Percentiles rank a stretch among this genome's conserved stretches.
Evolutionary conservation across 2,888 invertebrate genomes (phyloP).

Genomic region (Leucania comma): DNA sequence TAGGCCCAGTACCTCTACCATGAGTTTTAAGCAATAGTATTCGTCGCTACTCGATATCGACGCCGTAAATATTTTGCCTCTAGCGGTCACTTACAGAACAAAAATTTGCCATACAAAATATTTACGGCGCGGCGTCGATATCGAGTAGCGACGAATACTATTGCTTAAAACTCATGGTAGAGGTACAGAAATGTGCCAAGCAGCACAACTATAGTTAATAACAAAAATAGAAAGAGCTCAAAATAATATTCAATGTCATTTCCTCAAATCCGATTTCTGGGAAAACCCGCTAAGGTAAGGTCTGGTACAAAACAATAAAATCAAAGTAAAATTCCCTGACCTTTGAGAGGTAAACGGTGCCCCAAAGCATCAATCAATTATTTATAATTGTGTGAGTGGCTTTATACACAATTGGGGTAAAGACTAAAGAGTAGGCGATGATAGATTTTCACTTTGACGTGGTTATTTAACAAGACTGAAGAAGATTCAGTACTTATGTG

Average conservation of each 20-base stretch:
- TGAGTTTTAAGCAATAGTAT: no score
- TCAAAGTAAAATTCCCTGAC: constrained; percentile 13
- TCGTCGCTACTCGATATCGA: no score
- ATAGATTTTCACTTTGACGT: background rate
- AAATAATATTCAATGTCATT: background rate
- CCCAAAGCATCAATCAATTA: constrained; percentile 22
- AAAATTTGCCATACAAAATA: no score
- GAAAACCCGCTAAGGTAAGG: background rate
- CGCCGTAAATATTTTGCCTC: no score
- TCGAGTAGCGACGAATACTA: no score
- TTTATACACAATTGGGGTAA: background rate
- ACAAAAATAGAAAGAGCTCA: background rate
- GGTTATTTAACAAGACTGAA: background rate
- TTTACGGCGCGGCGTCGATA: no score
- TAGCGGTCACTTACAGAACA: no score
- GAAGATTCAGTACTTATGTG: background rate
- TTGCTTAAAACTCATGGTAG: no score
- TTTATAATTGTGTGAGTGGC: constrained; percentile 29
- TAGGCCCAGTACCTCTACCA: no score
- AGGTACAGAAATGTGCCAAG: background rate
- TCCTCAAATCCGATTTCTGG: background rate
- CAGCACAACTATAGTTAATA: background rate
- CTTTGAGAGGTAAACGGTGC: constrained; percentile 19
- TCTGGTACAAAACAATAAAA: constrained; percentile 27
- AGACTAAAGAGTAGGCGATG: background rate